Conservation (phyloP, 2,797 vertebrate genomes). For the Microcaecilia unicolor region DNA sequence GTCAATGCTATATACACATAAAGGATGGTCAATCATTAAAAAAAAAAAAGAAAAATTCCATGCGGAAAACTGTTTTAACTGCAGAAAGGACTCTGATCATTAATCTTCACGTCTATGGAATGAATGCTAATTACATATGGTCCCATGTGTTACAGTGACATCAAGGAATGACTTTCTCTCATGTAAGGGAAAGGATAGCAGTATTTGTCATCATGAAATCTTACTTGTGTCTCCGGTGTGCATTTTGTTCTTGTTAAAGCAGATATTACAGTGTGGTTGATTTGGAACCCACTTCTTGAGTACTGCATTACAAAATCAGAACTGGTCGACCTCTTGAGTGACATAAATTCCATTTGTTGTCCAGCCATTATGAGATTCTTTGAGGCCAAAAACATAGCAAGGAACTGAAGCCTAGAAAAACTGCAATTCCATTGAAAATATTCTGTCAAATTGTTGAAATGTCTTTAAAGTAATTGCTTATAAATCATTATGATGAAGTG, state of each 20-base stretch:
- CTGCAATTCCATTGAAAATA: neutral
- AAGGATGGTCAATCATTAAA: too few species aligned
- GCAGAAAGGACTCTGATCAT: too few species aligned
- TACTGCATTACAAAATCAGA: neutral
- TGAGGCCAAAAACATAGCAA: neutral
- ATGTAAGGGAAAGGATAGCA: neutral
- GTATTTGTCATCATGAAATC: too few species aligned
- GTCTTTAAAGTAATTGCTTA: neutral
- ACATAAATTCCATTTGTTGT: neutral
- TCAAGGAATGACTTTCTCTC: too few species aligned
- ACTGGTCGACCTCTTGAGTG: neutral
- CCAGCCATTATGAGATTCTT: neutral
- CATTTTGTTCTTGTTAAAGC: too few species aligned
- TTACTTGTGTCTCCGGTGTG: too few species aligned
- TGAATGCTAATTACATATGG: too few species aligned
- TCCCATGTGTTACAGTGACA: too few species aligned
- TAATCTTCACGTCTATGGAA: too few species aligned
- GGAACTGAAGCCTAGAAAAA: neutral
- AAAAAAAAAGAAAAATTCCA: too few species aligned
- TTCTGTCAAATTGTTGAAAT: constrained; percentile 2
- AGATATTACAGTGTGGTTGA: neutral
- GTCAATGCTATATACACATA: too few species aligned
- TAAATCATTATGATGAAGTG: neutral
- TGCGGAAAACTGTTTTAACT: too few species aligned
- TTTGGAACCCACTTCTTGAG: neutral